These are phyloP conservation scores for Araneus ventricosus DNA, from an alignment of 1,140 invertebrate genomes.

Conservation along the genomic window DNA sequence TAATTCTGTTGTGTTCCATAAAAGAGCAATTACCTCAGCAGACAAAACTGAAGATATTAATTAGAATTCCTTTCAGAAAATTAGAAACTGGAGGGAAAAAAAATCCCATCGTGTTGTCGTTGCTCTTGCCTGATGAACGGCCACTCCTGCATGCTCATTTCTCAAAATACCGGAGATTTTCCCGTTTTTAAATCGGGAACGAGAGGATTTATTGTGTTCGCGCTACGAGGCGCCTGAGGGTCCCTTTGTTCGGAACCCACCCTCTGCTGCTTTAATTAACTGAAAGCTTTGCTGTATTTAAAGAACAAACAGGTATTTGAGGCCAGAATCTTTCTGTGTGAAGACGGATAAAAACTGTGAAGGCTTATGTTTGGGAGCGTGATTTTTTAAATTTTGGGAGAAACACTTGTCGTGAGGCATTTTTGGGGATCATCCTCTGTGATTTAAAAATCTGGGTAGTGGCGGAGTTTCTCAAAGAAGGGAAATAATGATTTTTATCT, in stretches of 20 bases:
- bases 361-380: background rate
- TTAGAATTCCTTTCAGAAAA: constrained; percentile 71
- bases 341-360: background rate
- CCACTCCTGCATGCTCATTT: constrained; percentile 46
- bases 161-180: constrained; percentile 33
- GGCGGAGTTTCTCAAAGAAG: background rate
- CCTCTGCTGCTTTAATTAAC: constrained; percentile 49
- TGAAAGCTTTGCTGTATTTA: background rate
- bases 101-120: constrained; percentile 43
- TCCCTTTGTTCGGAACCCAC: background rate
- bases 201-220: constrained; percentile 46
- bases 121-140: constrained; percentile 61
- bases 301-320: constrained; percentile 34
- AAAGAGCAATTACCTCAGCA: constrained; percentile 63
- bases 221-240: constrained; percentile 35
- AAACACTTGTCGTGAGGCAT: background rate
- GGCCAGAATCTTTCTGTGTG: background rate
- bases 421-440: background rate
- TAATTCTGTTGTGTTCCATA: background rate
- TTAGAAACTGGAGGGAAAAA: constrained; percentile 29
- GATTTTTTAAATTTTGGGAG: background rate
- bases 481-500: background rate
- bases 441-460: background rate
- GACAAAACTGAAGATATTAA: constrained; percentile 60
- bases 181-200: constrained; percentile 46